Evolutionary conservation across 1,140 invertebrate genomes (phyloP).

Genomic region (Archivesica marissinica): DNA sequence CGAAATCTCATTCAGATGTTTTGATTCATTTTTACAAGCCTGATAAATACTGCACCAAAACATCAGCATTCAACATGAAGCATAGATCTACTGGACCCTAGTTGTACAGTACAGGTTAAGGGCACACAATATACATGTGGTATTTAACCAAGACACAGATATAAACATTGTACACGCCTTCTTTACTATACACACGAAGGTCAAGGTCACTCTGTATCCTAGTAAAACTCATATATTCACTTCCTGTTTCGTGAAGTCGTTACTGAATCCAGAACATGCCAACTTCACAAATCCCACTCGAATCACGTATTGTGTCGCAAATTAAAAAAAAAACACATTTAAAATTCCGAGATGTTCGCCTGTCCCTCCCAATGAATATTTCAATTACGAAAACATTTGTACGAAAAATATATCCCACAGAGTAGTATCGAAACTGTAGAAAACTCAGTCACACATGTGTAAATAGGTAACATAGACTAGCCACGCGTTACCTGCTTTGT

Average conservation of each 20-base stretch:
- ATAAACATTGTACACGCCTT: no score
- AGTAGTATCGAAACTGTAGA: background rate
- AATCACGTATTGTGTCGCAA: background rate
- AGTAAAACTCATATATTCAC: background rate
- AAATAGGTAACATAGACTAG: background rate
- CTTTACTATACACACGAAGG: background rate
- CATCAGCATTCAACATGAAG: no score
- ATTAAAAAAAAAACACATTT: background rate
- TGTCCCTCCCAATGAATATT: background rate
- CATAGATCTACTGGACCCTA: no score
- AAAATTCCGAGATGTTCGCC: background rate
- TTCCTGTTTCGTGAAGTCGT: background rate
- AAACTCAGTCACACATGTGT: background rate
- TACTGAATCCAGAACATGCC: no score
- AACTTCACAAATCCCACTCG: no score
- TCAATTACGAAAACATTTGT: background rate
- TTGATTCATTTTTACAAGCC: no score
- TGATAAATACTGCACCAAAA: no score
- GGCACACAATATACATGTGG: no score
- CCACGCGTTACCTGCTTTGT: no score
- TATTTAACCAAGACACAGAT: no score
- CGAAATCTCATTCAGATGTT: no score
- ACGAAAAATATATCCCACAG: background rate
- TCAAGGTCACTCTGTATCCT: constrained; percentile 4
- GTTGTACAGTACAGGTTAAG: no score